Evolutionary conservation across 2,113 vertebrate species (phyloP), one percentile per base, ranked within the genome.

Genomic region (Burhinus oedicnemus): DNA sequence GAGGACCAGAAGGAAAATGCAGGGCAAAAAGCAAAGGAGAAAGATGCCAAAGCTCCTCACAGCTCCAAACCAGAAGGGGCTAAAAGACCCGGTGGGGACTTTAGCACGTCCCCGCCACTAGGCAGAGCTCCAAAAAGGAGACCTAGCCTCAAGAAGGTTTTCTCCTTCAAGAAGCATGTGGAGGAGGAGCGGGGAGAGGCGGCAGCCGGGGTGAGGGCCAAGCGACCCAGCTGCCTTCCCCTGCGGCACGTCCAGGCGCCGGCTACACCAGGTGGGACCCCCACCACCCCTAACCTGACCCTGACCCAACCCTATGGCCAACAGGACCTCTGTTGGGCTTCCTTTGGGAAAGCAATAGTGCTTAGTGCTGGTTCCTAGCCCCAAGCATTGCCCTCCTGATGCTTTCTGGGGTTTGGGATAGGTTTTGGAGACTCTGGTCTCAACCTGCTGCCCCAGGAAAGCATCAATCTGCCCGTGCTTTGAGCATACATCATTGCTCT

Each of bases 1-100:
- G 98, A 99, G 52, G 98, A 99, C 9, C 97, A 98, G 70, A 98
- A 97, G 20, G 98, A 98, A 34, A 96, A 89, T 3, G 13, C 76
- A 22, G 64, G 51, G 64, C 97, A 80, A 55, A 99, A 95, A 88
- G 60, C 47, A 3, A 98, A 98, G 60, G 98, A 98, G 22, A 98
- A 97, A 61, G 98, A 98, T 6, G 94, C 95, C 15, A 88, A 45
- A 87, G 21, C 22, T 20, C 8, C 66, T 20, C 92, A 87, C 25
- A 6, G 42, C 77, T 55, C 61, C 2, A 96, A 90, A 49, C 1
- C 70, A 60, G 97, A 98, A 27, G 89, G 92, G 54, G 70, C 97
- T 93, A 96, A 74, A 68, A 79, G 61, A 29, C 22, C 58, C 3
- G n/a, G 52, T 38, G 40, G 32, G 2, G 69, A 44, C 16, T 27